Percentiles rank a stretch among this genome's conserved stretches.
Evolutionary conservation across 1,140 invertebrate species (phyloP).

Genomic region (Drosophila lini): DNA sequence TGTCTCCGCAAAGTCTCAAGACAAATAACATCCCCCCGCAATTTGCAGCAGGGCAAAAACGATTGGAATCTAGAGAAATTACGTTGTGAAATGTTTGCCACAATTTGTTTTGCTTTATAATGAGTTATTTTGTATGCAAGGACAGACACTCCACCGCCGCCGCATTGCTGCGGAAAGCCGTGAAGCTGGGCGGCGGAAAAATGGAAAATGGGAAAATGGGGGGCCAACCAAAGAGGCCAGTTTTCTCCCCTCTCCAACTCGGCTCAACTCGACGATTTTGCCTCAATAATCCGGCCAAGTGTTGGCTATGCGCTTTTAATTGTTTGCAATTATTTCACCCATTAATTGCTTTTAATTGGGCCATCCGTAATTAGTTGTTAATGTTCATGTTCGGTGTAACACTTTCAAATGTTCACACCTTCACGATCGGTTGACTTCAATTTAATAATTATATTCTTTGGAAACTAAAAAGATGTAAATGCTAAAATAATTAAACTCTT

Average conservation of each 20-base stretch:
- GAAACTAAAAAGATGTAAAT: no score
- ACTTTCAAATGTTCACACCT: constrained; percentile 32
- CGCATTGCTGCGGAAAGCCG: background rate
- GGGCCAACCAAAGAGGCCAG: constrained; percentile 11
- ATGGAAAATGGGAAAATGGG: background rate
- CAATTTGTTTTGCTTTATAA: constrained; percentile 79
- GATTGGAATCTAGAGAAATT: constrained; percentile 65
- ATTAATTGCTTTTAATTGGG: constrained; percentile 60
- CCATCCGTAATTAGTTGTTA: constrained; percentile 28
- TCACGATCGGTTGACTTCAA: constrained; percentile 3
- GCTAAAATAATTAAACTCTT: background rate
- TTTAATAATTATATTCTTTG: background rate
- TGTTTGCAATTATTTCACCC: constrained; percentile 58
- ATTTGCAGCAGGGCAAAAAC: constrained; percentile 5
- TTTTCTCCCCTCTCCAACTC: background rate
- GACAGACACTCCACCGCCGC: constrained; percentile 15
- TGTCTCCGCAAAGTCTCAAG: constrained; percentile 55
- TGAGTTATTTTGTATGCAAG: constrained; percentile 66
- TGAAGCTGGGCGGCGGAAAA: background rate
- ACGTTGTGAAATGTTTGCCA: constrained; percentile 70
- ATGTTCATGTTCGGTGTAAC: constrained; percentile 26
- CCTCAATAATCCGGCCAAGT: constrained; percentile 54
- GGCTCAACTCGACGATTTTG: constrained; percentile 12
- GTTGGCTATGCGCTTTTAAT: constrained; percentile 48
- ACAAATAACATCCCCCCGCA: constrained; percentile 51